Evolutionary conservation across 2,888 invertebrate species (phyloP).

Genomic region (Arrhopalites spinosus): DNA sequence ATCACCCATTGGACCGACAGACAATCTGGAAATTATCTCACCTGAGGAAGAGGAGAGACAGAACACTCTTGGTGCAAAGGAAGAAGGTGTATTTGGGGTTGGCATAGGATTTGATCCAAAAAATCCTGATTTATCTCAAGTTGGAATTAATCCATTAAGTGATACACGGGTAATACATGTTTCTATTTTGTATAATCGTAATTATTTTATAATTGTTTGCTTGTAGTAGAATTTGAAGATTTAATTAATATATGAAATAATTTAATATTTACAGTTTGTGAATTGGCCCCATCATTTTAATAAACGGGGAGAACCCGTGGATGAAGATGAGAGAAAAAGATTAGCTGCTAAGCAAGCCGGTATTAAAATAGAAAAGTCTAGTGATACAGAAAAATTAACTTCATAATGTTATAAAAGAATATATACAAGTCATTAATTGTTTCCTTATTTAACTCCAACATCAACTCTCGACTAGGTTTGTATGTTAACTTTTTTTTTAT

Average conservation of each 20-base stretch:
- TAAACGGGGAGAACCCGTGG: background rate
- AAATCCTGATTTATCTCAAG: conserved; percentile 48
- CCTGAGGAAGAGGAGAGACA: conserved; percentile 24
- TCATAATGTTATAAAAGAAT: background rate
- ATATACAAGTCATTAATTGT: too few relatives aligned
- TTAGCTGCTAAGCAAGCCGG: background rate
- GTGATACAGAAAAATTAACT: background rate
- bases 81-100: conserved; percentile 23
- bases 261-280: too few relatives aligned
- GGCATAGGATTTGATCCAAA: conserved; percentile 35
- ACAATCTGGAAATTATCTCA: conserved; percentile 45
- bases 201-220: too few relatives aligned
- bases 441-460: too few relatives aligned
- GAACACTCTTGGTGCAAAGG: conserved; percentile 5
- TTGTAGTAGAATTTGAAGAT: too few relatives aligned
- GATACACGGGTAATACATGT: too few relatives aligned
- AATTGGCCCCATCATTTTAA: conserved; percentile 55
- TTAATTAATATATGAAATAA: too few relatives aligned
- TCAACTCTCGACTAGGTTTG: too few relatives aligned
- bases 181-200: too few relatives aligned
- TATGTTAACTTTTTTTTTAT: too few relatives aligned
- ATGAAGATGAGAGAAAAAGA: background rate
- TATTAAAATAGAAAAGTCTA: background rate
- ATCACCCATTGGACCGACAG: conserved; percentile 64
- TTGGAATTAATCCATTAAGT: conserved; percentile 49